Evolutionary conservation across 1,140 invertebrate genomes (phyloP).

Genomic region (Ostrea denselamellosa): DNA sequence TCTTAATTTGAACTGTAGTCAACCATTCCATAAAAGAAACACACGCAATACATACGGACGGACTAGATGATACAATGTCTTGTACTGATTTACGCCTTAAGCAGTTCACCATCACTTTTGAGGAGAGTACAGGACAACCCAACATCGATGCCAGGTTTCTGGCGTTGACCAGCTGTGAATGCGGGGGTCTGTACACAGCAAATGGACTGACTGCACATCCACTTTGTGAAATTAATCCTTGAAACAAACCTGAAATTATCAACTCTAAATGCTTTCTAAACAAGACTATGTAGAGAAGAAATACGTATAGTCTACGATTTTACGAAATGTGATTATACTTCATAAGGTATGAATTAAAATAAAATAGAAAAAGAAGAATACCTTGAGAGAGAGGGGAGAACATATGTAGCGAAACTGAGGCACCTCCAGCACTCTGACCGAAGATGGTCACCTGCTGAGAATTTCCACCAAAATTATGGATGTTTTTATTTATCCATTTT

Average conservation of each 20-base stretch:
- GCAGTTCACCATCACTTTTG: slow-evolving; percentile 49
- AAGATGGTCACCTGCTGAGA: slow-evolving; percentile 59
- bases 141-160: slow-evolving; percentile 29
- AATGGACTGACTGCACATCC: slow-evolving; percentile 58
- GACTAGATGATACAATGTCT: not conserved
- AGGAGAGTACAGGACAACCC: slow-evolving; percentile 42
- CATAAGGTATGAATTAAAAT: no score
- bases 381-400: slow-evolving; percentile 47
- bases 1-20: no score
- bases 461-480: slow-evolving; percentile 76
- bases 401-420: slow-evolving; percentile 56
- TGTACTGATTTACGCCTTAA: slow-evolving; percentile 36
- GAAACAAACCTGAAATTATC: slow-evolving; percentile 50
- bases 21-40: no score
- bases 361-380: not conserved
- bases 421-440: slow-evolving; percentile 63
- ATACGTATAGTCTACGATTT: no score
- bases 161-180: slow-evolving; percentile 14
- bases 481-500: slow-evolving; percentile 93
- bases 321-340: no score
- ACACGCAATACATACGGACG: not conserved
- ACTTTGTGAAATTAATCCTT: slow-evolving; percentile 53
- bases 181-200: slow-evolving; percentile 54
- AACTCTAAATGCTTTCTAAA: no score
- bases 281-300: no score